These are phyloP conservation scores for Sarcophaga bullata DNA, from an alignment of 1,140 invertebrate genomes.

Conservation along the genomic window DNA sequence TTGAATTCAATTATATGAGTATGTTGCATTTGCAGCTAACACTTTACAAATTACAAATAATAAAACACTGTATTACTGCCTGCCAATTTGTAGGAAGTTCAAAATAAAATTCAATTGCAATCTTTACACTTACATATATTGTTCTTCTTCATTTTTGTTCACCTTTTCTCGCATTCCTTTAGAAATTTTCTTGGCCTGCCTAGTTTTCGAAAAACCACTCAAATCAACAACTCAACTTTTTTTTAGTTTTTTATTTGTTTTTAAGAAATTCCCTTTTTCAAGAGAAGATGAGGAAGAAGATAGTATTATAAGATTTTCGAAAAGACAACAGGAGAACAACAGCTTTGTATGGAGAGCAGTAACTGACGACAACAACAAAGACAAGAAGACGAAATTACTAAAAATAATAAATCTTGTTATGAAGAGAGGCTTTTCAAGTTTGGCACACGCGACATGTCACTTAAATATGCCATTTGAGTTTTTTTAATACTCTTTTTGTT, in stretches of 20 bases:
- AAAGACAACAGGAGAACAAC: not conserved
- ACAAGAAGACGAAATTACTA: not conserved
- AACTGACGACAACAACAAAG: not conserved
- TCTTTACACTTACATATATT: not conserved
- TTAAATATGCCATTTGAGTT: constrained; percentile 42
- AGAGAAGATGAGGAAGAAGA: not conserved
- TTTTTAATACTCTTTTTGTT: not conserved
- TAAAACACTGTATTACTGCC: not conserved
- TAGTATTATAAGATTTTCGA: not conserved
- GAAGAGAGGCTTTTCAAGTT: constrained; percentile 35
- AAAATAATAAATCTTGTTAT: constrained; percentile 27
- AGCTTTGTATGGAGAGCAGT: not conserved
- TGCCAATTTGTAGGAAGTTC: not conserved
- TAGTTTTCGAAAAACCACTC: constrained; percentile 2
- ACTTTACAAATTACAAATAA: not conserved
- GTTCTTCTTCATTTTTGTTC: not conserved
- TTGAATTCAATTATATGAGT: too few species aligned
- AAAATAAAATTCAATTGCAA: not conserved
- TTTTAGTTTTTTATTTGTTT: not conserved
- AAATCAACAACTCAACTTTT: not conserved
- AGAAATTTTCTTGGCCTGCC: not conserved
- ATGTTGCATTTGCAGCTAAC: not conserved
- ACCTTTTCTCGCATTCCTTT: not conserved
- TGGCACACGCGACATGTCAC: constrained; percentile 43
- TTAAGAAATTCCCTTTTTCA: constrained; percentile 15